Evolutionary conservation across 92 coral and sea anemone genomes (phyloP), one percentile per base, ranked within the genome.

Genomic region (Paragorgia papillata): DNA sequence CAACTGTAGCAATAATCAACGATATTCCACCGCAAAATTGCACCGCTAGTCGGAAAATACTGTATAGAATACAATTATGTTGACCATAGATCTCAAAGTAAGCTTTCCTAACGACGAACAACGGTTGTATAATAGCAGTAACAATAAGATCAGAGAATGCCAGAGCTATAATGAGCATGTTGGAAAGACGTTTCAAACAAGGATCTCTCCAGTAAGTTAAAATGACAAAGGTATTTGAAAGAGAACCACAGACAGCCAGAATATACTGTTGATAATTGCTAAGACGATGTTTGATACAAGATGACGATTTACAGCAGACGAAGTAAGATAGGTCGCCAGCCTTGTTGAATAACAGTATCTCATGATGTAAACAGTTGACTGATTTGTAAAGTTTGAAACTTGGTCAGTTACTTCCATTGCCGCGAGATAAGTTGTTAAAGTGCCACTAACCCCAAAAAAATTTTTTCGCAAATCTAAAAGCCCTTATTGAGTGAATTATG

Each of bases 11-110:
- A 10, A 44, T 62, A 12, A 62, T 30, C 37, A 14, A 37, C 2
- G 69, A 62, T 62, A 62, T 62, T 27, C 44, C 69, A 29, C 69
- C 28, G 37, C 46, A 30, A 62, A 21, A 62, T 9, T 62, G 20
- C 28, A 62, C 32, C 41, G 12, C n/a, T 17, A 62, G 69, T 62
- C 69, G 33, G 19, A 62, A 26, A 15, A 62, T 62, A 14, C 69
- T 7, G 19, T n/a, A 62, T 0, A 62, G 22, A 33, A 62, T 44
- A 62, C 69, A 62, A 33, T 15, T 62, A 29, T 62, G 48, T 3
- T 29, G n/a, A 13, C 69, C 69, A 22, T 28, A 2, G 7, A 62
- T 17, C 15, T 62, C 69, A 33, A 29, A 62, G 22, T 62, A 62
- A 28, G 41, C 69, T 32, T 62, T 62, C 37, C 69, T 62, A 14